These are phyloP conservation scores for Hirtodrosophila alboralis DNA, from an alignment of 2,888 invertebrate species.

Conservation along the genomic window DNA sequence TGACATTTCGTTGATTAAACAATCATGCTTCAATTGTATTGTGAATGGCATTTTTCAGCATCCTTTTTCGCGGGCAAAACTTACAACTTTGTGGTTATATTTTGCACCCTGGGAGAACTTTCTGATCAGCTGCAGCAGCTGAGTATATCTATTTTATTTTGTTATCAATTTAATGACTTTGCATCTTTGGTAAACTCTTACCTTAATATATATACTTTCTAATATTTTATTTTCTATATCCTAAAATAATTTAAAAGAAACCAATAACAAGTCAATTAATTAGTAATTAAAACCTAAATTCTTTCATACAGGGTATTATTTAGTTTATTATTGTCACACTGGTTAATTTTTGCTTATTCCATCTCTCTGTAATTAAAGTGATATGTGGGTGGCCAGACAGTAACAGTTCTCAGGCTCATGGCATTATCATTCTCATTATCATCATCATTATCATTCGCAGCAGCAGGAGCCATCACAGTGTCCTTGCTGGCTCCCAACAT, in stretches of 20 bases:
- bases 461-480: slow-evolving; percentile 6
- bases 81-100: slow-evolving; percentile 1
- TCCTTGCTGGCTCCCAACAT: slow-evolving; percentile 47
- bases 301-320: slow-evolving; percentile 6
- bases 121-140: no score
- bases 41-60: slow-evolving; percentile 10
- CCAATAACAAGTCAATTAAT: no score
- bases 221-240: no score
- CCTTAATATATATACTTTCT: no score
- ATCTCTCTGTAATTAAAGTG: slow-evolving; percentile 65
- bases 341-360: neutral
- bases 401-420: slow-evolving; percentile 39
- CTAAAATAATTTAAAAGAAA: no score
- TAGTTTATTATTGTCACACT: neutral
- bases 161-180: no score
- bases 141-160: no score
- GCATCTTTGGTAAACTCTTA: no score
- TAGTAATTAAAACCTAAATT: no score
- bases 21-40: slow-evolving; percentile 62
- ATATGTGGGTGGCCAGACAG: slow-evolving; percentile 60
- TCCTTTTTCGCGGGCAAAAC: slow-evolving; percentile 10
- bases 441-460: slow-evolving; percentile 19
- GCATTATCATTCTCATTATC: slow-evolving; percentile 37
- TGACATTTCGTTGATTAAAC: slow-evolving; percentile 66
- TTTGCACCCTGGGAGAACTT: no score